Percentiles rank a stretch among this genome's conserved stretches.
Evolutionary conservation across 2,113 vertebrate species (phyloP).

Genomic region (Actenoides hombroni): DNA sequence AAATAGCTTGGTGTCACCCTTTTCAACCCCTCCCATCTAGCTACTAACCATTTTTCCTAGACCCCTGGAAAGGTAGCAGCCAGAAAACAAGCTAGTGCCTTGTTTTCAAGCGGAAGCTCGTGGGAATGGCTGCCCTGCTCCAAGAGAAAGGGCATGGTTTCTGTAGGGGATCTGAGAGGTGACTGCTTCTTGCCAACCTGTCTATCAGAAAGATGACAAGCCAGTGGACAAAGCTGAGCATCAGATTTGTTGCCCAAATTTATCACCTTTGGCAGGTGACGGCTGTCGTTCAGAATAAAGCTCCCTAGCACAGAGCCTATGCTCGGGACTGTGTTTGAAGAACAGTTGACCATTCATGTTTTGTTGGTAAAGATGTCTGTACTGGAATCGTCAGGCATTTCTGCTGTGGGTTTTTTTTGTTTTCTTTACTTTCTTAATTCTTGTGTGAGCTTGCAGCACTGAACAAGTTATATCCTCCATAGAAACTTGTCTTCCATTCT

Average conservation of each 20-base stretch:
- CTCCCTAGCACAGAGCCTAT: neutral
- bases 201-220: neutral
- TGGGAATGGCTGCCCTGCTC: neutral
- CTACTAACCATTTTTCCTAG: neutral
- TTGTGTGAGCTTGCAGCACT: constrained; percentile 47
- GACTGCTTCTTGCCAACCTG: neutral
- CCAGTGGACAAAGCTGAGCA: neutral
- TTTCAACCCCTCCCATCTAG: neutral
- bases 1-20: neutral
- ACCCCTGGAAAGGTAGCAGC: neutral
- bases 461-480: constrained; percentile 68
- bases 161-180: neutral
- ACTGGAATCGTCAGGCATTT: constrained; percentile 17
- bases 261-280: neutral
- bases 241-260: neutral
- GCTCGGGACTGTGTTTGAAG: neutral
- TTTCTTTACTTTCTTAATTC: neutral
- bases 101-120: neutral
- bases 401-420: neutral
- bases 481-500: constrained; percentile 77
- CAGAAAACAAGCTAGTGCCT: neutral
- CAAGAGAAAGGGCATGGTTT: neutral
- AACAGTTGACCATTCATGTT: neutral
- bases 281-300: neutral
- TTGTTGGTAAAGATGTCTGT: neutral